phyloP scores from a whole-genome alignment of 2,888 invertebrate species.

The Xanthorhoe spadicearia region DNA sequence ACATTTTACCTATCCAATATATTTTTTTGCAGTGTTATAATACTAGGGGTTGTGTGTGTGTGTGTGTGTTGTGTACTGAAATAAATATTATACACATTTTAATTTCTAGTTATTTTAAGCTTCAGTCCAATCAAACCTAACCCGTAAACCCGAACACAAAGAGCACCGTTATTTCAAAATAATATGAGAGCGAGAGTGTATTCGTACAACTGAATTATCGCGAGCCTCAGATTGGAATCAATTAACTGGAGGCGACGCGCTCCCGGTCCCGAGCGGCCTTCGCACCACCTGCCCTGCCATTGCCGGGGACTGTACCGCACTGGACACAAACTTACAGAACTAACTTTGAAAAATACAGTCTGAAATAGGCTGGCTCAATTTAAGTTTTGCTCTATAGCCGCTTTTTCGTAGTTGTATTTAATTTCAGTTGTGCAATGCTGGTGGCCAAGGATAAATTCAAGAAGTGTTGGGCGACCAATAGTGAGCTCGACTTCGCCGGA shows the following conservation, averaged over 20 bases:
- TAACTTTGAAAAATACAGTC: not conserved
- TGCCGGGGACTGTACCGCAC: conserved; percentile 27
- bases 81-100: not conserved
- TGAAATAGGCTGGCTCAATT: no score
- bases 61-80: no score
- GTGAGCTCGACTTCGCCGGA: no score
- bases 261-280: conserved; percentile 72
- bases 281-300: conserved; percentile 79
- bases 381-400: no score
- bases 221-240: conserved; percentile 79
- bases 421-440: no score
- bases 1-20: no score
- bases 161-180: conserved; percentile 53
- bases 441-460: no score
- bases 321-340: conserved; percentile 14
- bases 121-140: conserved; percentile 1
- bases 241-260: conserved; percentile 76
- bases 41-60: no score
- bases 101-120: not conserved
- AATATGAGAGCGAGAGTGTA: conserved; percentile 47
- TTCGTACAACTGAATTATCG: conserved; percentile 68
- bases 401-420: no score
- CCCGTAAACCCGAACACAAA: conserved; percentile 37
- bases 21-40: no score
- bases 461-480: no score